Percentiles rank a stretch among this genome's conserved stretches.
phyloP scores from a whole-genome alignment of 1,140 invertebrate species.

The Papilio polytes region DNA sequence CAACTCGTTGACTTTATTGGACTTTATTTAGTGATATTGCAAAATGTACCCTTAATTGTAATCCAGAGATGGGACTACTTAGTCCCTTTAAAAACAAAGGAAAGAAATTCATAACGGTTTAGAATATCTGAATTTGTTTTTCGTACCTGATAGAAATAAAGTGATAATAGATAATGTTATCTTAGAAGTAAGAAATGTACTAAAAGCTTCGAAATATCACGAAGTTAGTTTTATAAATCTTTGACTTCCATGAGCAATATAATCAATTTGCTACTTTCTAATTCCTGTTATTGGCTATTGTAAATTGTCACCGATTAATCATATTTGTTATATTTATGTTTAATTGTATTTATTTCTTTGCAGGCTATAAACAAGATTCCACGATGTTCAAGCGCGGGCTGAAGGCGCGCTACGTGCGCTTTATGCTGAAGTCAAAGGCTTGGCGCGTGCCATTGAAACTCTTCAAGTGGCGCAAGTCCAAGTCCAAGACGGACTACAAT shows the following conservation, averaged over 20 bases:
- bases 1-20: conserved; percentile 55
- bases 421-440: conserved; percentile 62
- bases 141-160: no score
- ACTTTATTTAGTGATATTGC: conserved; percentile 42
- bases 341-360: not conserved
- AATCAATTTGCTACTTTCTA: not conserved
- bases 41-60: conserved; percentile 20
- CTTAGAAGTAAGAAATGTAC: no score
- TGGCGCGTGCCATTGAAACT: conserved; percentile 75
- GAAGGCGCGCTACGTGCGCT: conserved; percentile 65
- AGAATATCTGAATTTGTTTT: no score
- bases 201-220: not conserved
- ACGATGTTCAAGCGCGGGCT: conserved; percentile 69
- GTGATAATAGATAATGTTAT: no score
- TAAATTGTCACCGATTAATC: not conserved
- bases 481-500: conserved; percentile 95
- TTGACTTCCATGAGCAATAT: not conserved
- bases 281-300: not conserved
- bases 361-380: conserved; percentile 42
- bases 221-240: not conserved
- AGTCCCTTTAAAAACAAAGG: not conserved
- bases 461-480: conserved; percentile 84
- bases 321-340: not conserved
- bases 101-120: no score
- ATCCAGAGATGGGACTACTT: not conserved